Percentiles rank a stretch among this genome's conserved stretches.
These are phyloP conservation scores for Albula goreensis DNA, from an alignment of 2,113 vertebrate genomes.

Conservation along the genomic window DNA sequence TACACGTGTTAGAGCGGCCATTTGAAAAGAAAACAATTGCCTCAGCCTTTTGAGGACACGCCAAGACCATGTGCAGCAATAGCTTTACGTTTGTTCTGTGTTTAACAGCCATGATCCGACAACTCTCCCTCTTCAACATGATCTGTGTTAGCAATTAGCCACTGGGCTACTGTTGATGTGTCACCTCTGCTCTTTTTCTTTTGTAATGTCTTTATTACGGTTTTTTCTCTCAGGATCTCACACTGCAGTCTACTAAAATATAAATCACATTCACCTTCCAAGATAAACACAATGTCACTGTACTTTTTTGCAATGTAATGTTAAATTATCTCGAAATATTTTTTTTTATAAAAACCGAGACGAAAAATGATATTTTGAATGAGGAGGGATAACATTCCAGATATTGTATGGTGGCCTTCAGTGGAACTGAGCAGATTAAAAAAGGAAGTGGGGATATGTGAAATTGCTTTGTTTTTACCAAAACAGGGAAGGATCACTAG, in stretches of 20 bases:
- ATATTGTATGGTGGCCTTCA: neutral
- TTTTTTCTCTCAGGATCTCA: neutral
- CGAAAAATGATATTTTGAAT: neutral
- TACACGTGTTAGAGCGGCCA: neutral
- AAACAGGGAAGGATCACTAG: neutral
- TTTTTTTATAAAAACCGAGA: neutral
- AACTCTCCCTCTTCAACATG: neutral
- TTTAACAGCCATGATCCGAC: neutral
- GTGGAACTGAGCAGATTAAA: neutral
- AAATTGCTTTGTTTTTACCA: neutral
- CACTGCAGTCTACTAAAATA: neutral
- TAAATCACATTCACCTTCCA: neutral
- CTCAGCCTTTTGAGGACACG: neutral
- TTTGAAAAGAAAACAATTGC: neutral
- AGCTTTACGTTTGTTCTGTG: neutral
- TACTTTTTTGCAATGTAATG: neutral
- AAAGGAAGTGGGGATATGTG: neutral
- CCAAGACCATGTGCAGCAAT: neutral
- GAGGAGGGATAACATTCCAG: neutral
- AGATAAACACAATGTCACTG: neutral
- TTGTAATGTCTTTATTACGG: neutral
- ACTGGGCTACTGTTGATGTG: neutral
- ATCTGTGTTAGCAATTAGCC: neutral
- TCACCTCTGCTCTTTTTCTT: neutral
- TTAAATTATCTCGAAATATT: neutral